Percentiles rank a stretch among this genome's conserved stretches.
Evolutionary conservation across 2,797 vertebrate species (phyloP).

Genomic region (Propithecus deckenii): DNA sequence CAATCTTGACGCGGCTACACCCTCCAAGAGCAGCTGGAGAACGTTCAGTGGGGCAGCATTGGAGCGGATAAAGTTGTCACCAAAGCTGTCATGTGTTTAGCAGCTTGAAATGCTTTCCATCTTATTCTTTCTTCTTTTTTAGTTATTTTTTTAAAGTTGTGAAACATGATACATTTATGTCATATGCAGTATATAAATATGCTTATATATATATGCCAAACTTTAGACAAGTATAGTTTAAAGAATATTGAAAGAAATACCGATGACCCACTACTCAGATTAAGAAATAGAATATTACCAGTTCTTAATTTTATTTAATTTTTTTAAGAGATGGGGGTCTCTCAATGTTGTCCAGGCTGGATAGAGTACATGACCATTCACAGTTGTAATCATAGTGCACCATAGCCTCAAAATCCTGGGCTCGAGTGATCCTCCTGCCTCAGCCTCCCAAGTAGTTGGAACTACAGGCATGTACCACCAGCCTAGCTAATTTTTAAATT

Average conservation of each 20-base stretch:
- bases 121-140: neutral
- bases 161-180: neutral
- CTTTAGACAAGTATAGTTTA: neutral
- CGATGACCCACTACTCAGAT: neutral
- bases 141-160: neutral
- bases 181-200: neutral
- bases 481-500: neutral
- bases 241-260: neutral
- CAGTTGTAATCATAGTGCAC: neutral
- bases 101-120: neutral
- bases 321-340: neutral
- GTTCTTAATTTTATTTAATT: neutral
- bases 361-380: neutral
- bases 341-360: neutral
- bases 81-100: neutral
- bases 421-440: too few relatives aligned
- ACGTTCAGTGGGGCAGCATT: neutral
- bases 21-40: neutral
- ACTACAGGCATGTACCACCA: neutral
- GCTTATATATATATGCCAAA: neutral
- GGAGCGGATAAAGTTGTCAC: neutral
- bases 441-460: too few relatives aligned
- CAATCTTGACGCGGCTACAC: neutral
- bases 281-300: neutral
- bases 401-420: too few relatives aligned